Evolutionary conservation across 2,113 vertebrate species (phyloP).

Genomic region (Tringa solitaria): DNA sequence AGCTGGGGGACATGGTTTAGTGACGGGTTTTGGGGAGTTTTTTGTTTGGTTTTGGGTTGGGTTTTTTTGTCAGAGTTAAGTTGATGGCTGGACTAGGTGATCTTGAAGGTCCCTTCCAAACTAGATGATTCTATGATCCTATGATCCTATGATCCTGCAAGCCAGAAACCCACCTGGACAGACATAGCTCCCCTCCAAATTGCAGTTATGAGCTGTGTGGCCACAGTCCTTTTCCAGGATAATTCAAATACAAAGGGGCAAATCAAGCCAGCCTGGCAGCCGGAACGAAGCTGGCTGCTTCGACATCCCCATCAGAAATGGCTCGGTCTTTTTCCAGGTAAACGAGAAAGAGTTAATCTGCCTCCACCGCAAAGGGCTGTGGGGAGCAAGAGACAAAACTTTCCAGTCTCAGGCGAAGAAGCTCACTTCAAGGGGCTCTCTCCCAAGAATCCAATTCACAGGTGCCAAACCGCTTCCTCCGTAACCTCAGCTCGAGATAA

Average conservation of each 20-base stretch:
- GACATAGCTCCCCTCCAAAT: not conserved
- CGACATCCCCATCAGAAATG: not conserved
- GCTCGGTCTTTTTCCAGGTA: not conserved
- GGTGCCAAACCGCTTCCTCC: not conserved
- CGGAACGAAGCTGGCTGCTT: not conserved
- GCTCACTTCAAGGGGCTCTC: not conserved
- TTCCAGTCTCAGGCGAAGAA: not conserved
- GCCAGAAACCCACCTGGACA: not conserved
- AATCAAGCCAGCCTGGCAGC: not conserved
- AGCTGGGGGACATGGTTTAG: too few relatives aligned
- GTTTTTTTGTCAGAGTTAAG: too few relatives aligned
- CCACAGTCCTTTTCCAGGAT: not conserved
- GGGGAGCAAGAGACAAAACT: not conserved
- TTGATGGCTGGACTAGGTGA: too few relatives aligned
- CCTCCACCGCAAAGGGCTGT: rapidly evolving
- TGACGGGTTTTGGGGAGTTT: too few relatives aligned
- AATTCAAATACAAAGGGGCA: not conserved
- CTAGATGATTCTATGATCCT: too few relatives aligned
- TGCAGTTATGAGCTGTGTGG: not conserved
- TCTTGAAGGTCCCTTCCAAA: too few relatives aligned
- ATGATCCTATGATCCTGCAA: not conserved
- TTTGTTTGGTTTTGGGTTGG: too few relatives aligned
- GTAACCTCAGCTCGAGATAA: not conserved
- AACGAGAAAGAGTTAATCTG: not conserved
- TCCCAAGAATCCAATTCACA: slow-evolving; percentile 25